These are phyloP conservation scores for Camelus bactrianus DNA, from an alignment of 2,113 vertebrate genomes.

Conservation along the genomic window DNA sequence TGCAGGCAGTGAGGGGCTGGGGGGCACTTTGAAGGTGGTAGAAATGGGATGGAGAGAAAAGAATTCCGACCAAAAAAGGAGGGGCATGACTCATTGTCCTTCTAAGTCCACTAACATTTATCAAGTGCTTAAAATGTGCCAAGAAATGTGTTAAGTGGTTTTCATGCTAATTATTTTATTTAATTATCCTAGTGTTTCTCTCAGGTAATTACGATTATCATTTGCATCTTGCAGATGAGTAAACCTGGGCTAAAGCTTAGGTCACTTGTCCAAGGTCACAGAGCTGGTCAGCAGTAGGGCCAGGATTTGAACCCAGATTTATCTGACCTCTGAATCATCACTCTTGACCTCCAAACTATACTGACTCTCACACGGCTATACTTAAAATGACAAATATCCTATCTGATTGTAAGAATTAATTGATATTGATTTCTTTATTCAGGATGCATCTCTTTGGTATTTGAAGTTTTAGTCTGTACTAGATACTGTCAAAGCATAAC, in stretches of 20 bases:
- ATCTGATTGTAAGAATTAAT: conserved; percentile 22
- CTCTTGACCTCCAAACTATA: neutral
- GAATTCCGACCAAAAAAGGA: neutral
- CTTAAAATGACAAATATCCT: conserved; percentile 29
- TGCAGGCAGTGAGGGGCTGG: neutral
- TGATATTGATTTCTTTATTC: conserved; percentile 68
- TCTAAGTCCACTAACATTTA: neutral
- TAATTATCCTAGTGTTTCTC: neutral
- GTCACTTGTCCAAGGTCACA: neutral
- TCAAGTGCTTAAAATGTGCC: neutral
- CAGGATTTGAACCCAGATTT: neutral
- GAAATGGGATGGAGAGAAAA: neutral
- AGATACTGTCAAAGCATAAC: conserved; percentile 17
- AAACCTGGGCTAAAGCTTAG: neutral
- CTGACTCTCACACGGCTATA: neutral
- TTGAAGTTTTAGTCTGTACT: conserved; percentile 43
- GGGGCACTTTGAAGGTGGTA: neutral
- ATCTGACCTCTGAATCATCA: neutral
- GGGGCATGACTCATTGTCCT: neutral
- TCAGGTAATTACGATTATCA: neutral
- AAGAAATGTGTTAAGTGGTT: neutral
- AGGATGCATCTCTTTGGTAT: conserved; percentile 51
- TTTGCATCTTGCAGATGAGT: neutral
- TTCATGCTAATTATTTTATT: neutral
- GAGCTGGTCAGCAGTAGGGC: neutral